Base-by-base conservation (phyloP, 1,140 invertebrate species). In the Drosophila tani region DNA sequence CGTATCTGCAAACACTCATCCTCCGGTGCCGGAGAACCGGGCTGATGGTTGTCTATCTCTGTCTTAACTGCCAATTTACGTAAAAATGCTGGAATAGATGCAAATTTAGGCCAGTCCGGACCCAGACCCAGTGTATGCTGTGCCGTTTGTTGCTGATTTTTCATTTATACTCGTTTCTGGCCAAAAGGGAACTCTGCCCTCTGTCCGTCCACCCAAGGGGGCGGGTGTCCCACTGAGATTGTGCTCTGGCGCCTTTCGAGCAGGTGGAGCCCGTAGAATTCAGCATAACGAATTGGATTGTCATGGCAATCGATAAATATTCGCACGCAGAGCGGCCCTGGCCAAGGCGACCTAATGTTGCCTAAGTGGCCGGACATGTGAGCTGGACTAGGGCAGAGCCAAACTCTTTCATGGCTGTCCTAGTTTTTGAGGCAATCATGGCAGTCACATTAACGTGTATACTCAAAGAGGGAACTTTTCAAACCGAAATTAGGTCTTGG, bases 261-360 rank as follows among this genome's bases (percentile, higher is more conserved):
- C 57, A 5, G 51, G 40, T 32, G 62, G 62, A 63, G 76, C 82
- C 82, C 82, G 64, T 84, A 84, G 82, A 86, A 85, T 84, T 85
- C 77, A 64, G 79, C 83, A 87, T 87, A 79, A 79, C 79, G 83
- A 82, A 87, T 86, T 73, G 83, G 79, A 86, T 84, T 80, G 77
- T 84, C 77, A 84, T 73, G 82, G 74, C 80, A 82, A 77, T 74
- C 77, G 77, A 84, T 81, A 84, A 73, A 84, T 87, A 76, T 87
- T 87, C 82, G 79, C 82, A 66, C 63, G 65, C 60, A 66, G 74
- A 49, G 49, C 60, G 49, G 46, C 45, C 53, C 41, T 38, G 43
- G 12, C 58, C 24, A 49, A 58, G 56, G 70, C 56, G 67, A 58
- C 77, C 66, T 82, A 85, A 87, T 85, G 79, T 87, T 74, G 83